Evolutionary conservation across 2,888 invertebrate species (phyloP).

Genomic region (Microplitis deprimator): DNA sequence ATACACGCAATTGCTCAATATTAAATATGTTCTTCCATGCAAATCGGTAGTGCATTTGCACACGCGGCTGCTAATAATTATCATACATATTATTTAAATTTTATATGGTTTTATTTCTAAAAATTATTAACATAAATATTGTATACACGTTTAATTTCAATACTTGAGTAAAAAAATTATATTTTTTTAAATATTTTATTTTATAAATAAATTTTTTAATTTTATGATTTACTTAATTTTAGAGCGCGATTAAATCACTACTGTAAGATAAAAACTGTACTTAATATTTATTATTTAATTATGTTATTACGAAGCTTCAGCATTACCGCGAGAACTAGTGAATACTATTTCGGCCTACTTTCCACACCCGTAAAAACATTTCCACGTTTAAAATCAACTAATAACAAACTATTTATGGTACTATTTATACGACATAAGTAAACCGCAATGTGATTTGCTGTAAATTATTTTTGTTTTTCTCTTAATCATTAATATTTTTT

Average conservation of each 20-base stretch:
- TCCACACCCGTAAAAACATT: not conserved
- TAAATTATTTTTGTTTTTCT: not conserved
- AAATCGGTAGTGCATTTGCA: not conserved
- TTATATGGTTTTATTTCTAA: not conserved
- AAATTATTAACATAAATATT: not conserved
- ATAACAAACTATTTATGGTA: not conserved
- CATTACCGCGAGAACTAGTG: not conserved
- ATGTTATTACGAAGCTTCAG: not conserved
- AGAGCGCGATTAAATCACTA: not conserved
- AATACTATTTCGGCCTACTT: not conserved
- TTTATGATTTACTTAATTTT: not conserved
- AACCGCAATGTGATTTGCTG: not conserved
- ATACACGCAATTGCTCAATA: not conserved
- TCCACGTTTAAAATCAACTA: not conserved
- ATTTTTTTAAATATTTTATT: not conserved
- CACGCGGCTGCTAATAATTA: not conserved
- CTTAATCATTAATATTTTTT: not conserved
- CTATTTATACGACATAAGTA: not conserved
- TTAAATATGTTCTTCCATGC: not conserved
- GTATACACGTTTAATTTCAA: not conserved
- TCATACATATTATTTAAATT: not conserved
- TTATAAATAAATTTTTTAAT: not conserved
- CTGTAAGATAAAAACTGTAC: not conserved
- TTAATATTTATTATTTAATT: not conserved
- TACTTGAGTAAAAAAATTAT: not conserved